phyloP scores from a whole-genome alignment of 2,888 invertebrate species.

The Eurytoma californica region DNA sequence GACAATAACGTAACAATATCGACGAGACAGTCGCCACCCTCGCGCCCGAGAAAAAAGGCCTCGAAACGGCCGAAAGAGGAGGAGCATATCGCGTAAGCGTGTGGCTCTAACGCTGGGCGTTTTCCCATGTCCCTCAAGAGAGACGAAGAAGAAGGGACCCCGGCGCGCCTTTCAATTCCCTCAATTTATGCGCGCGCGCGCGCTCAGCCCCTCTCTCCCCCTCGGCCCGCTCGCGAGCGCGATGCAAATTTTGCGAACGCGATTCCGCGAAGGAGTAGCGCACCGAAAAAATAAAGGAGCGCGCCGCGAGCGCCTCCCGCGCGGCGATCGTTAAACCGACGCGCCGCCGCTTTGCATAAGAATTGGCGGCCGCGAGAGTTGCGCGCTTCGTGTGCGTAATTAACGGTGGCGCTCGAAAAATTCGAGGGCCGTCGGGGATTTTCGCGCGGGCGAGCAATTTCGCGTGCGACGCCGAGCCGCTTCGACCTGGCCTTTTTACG shows the following conservation, averaged over 20 bases:
- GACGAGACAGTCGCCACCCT: background rate
- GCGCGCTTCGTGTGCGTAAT: conserved; percentile 19
- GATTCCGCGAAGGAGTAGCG: conserved; percentile 6
- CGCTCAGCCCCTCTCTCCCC: conserved; percentile 28
- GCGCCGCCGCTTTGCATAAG: conserved; percentile 35
- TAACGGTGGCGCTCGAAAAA: background rate
- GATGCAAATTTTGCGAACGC: conserved; percentile 30
- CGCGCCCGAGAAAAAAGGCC: background rate
- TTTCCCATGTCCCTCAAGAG: conserved; percentile 25
- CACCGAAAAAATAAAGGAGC: background rate
- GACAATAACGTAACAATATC: background rate
- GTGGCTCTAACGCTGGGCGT: background rate
- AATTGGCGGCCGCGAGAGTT: conserved; percentile 1
- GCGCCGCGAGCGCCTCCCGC: background rate
- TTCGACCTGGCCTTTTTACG: no score
- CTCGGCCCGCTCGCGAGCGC: background rate
- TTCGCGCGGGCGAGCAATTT: background rate
- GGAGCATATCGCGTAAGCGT: background rate
- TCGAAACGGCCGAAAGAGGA: background rate
- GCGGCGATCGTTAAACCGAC: background rate
- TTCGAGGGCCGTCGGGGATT: background rate
- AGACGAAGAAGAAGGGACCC: background rate
- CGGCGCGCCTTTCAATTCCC: conserved; percentile 31
- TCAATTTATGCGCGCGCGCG: conserved; percentile 42
- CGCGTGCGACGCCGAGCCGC: background rate